These are phyloP conservation scores for Adelognathus sp. DNA, from an alignment of 2,888 invertebrate genomes.

Conservation along the genomic window DNA sequence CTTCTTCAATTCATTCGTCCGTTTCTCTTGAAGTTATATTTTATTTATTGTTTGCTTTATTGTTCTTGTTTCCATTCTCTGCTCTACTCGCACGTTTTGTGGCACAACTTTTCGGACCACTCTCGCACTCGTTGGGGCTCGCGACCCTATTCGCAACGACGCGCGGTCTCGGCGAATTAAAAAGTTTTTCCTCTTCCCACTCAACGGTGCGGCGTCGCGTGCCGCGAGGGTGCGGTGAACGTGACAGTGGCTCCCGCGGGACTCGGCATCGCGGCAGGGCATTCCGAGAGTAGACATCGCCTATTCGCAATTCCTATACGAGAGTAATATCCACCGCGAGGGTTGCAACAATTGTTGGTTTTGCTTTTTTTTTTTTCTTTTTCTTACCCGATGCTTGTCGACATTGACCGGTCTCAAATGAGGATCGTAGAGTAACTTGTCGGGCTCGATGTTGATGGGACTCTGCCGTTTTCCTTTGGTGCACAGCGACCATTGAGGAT, in stretches of 20 bases:
- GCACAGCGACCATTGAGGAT: constrained; percentile 99
- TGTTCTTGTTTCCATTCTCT: constrained; percentile 13
- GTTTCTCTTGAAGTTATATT: constrained; percentile 6
- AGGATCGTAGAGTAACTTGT: constrained; percentile 96
- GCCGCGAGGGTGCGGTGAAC: constrained; percentile 23
- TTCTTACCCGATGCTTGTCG: constrained; percentile 94
- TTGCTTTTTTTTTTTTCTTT: constrained; percentile 59
- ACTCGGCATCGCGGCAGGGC: constrained; percentile 8
- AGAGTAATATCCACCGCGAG: constrained; percentile 18
- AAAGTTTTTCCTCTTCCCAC: constrained; percentile 21
- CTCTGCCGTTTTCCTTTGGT: constrained; percentile 97
- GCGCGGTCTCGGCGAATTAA: constrained; percentile 30
- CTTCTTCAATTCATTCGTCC: constrained; percentile 1
- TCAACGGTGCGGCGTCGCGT: constrained; percentile 7
- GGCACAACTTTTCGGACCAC: constrained; percentile 17
- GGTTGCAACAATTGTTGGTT: neutral
- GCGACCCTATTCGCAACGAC: constrained; percentile 27
- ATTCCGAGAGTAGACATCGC: constrained; percentile 13
- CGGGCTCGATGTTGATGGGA: constrained; percentile 98
- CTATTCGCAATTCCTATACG: constrained; percentile 2
- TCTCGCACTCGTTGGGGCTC: neutral
- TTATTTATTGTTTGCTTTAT: constrained; percentile 11
- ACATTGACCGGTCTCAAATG: constrained; percentile 94
- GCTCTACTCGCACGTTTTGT: constrained; percentile 6
- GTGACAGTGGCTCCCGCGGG: constrained; percentile 43